These are phyloP conservation scores for Centruroides vittatus DNA, from an alignment of 1,140 invertebrate genomes.

Conservation along the genomic window DNA sequence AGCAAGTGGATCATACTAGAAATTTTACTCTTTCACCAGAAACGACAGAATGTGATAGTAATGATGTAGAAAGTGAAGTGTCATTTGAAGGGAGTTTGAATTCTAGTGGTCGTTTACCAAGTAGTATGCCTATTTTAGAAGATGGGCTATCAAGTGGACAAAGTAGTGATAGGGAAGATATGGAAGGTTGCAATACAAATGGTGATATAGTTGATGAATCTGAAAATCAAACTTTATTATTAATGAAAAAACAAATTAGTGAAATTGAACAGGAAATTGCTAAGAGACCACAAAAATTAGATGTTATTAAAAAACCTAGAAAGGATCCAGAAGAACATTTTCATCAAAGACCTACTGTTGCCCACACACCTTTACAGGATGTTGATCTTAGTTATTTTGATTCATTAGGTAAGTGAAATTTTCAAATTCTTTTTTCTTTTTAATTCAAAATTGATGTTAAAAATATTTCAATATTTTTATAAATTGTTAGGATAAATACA, in stretches of 20 bases:
- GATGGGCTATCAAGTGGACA: conserved; percentile 79
- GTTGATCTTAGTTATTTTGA: conserved; percentile 15
- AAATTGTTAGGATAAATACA: no score
- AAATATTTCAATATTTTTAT: not conserved
- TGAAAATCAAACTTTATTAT: conserved; percentile 35
- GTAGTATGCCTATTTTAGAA: conserved; percentile 80
- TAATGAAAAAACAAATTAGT: conserved; percentile 56
- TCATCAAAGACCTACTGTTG: not conserved
- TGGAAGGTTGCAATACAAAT: conserved; percentile 27
- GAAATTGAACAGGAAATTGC: conserved; percentile 57
- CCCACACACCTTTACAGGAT: conserved; percentile 8
- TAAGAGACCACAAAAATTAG: conserved; percentile 33
- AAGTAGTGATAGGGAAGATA: conserved; percentile 79
- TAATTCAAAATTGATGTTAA: not conserved
- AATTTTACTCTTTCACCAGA: conserved; percentile 85
- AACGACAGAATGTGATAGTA: conserved; percentile 88
- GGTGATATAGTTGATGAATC: not conserved
- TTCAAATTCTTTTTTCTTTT: not conserved
- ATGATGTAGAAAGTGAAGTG: conserved; percentile 59
- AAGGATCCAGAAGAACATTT: conserved; percentile 2
- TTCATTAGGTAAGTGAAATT: conserved; percentile 10
- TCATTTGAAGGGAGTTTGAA: conserved; percentile 32
- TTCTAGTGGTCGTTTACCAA: conserved; percentile 23
- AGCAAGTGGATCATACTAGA: conserved; percentile 35
- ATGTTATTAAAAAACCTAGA: conserved; percentile 1